Base-by-base conservation (phyloP, 2,888 invertebrate species). In the Choristoneura rosaceana region DNA sequence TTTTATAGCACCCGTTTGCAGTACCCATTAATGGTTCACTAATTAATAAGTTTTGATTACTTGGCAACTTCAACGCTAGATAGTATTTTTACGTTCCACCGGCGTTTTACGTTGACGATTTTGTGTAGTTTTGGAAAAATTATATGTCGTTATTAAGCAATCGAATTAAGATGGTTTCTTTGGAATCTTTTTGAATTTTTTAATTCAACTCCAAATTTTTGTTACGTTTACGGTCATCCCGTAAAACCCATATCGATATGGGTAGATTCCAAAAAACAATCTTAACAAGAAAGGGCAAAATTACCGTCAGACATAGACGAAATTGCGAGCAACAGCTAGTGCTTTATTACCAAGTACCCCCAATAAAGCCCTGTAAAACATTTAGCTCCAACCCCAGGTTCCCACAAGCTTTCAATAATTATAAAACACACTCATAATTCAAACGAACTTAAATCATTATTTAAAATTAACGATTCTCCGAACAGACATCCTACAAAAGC, bases 21-120 rank as follows among this genome's bases (percentile, higher is more conserved):
- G 80, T 75, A 81, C 73, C 78, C 84, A 85, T 84, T 85, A 25
- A 68, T 55, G 34, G 87, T 83, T 79, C 78, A 71, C 88, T 88
- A 85, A 91, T 91, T 91, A 92, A 89, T 90, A 89, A 89, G 87
- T 90, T 92, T 91, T 92, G 89, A 92, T 91, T 90, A 85, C 84
- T 82, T 82, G 84, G 41, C 66, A 43, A 4, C 67, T 70, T 25
- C 62, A 12, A 17, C 15, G 15, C 43, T n/a, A 61, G 41, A 15
- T 15, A 52, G 65, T 55, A 45, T 62, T 62, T 59, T 67, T 25
- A 17, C 41, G 43, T 33, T 55, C 25, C 25, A 14, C 17, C 12
- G 14, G 3, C 9, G 17, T 15, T 52, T 17, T 15, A 52, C 50
- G 15, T 15, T 9, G 50, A 52, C 50, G 50, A 15, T 52, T 52